Evolutionary conservation across 2,888 invertebrate species (phyloP).

Genomic region (Acronicta aceris): DNA sequence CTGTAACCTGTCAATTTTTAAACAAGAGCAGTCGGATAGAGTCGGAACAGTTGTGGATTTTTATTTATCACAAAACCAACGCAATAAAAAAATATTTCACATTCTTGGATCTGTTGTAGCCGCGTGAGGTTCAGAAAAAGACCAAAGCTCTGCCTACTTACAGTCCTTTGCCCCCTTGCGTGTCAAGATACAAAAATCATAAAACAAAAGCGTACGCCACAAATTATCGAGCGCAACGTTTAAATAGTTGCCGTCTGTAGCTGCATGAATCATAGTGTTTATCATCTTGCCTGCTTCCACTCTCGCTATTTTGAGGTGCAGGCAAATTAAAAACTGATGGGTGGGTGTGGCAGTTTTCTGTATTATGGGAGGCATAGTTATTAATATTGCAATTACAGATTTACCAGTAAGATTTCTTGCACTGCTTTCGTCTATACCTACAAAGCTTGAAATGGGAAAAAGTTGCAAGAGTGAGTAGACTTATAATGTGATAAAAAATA

Average conservation of each 20-base stretch:
- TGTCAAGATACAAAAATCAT: conserved; percentile 27
- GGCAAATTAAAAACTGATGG: conserved; percentile 5
- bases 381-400: conserved; percentile 27
- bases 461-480: background rate
- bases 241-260: conserved; percentile 28
- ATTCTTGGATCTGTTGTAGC: background rate
- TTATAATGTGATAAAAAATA: background rate
- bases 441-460: background rate
- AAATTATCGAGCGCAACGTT: conserved; percentile 44
- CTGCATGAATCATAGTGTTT: conserved; percentile 36
- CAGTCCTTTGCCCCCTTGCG: conserved; percentile 27
- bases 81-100: no score
- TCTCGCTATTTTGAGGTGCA: conserved; percentile 17
- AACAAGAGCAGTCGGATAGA: no score
- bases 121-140: conserved; percentile 9
- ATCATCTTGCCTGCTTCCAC: conserved; percentile 8
- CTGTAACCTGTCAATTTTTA: no score
- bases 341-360: conserved; percentile 23
- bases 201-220: conserved; percentile 34
- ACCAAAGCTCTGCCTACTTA: background rate
- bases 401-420: background rate
- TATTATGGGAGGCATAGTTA: background rate
- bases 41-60: no score
- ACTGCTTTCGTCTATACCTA: no score
- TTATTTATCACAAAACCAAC: no score